Evolutionary conservation across 37 sponge, comb jelly and placozoan species (phyloP).

Genomic region (Amphimedon queenslandica): DNA sequence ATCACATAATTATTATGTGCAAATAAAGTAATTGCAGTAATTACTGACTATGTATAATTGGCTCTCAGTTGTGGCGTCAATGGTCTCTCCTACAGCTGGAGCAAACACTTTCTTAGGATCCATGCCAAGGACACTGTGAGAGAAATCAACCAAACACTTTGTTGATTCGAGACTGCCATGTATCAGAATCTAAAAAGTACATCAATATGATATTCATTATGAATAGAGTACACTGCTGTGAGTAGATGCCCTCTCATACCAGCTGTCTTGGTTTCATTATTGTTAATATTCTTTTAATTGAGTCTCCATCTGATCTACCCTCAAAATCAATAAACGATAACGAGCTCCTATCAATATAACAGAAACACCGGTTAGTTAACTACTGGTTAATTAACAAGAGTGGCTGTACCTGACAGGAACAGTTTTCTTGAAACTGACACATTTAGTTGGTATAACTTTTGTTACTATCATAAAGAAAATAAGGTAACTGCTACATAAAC

Average conservation of each 20-base stretch:
- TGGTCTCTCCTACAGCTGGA: slow-evolving; percentile 86
- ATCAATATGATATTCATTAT: background rate
- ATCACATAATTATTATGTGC: background rate
- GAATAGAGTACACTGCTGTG: background rate
- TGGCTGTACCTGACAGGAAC: slow-evolving; percentile 49
- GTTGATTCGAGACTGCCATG: slow-evolving; percentile 83
- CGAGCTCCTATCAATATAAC: slow-evolving; percentile 58
- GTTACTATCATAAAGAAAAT: slow-evolving; percentile 8
- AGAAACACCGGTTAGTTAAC: background rate
- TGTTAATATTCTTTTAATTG: slow-evolving; percentile 91
- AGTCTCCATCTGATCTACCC: slow-evolving; percentile 98
- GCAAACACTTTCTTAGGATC: slow-evolving; percentile 73
- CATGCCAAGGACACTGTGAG: slow-evolving; percentile 48
- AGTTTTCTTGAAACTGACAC: slow-evolving; percentile 41
- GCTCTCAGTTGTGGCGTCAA: slow-evolving; percentile 89
- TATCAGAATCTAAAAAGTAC: slow-evolving; percentile 71
- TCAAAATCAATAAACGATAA: slow-evolving; percentile 93
- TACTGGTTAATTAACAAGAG: background rate
- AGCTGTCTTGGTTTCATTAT: slow-evolving; percentile 95
- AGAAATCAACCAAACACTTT: slow-evolving; percentile 68
- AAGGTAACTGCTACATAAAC: too few species aligned
- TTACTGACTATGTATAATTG: background rate
- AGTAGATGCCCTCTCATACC: too few species aligned
- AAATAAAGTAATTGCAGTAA: background rate
- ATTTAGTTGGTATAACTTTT: slow-evolving; percentile 57